phyloP scores from a whole-genome alignment of 2,113 vertebrate genomes.

The Mobula birostris region DNA sequence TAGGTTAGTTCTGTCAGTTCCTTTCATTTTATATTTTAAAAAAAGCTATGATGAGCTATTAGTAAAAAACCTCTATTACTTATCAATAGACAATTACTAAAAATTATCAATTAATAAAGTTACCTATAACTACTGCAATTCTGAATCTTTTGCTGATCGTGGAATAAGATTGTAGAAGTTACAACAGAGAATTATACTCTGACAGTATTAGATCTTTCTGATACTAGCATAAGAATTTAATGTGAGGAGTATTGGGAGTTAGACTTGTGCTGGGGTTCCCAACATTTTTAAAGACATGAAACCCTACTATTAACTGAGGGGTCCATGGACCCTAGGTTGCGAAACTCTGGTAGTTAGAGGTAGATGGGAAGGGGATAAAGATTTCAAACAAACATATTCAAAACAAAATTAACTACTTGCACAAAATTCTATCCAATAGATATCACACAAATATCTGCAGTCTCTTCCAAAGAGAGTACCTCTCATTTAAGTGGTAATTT shows the following conservation, averaged over 20 bases:
- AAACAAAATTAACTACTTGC: background rate
- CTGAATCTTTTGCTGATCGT: background rate
- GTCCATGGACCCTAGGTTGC: too few relatives aligned
- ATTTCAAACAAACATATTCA: background rate
- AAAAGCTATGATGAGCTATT: background rate
- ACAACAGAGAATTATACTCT: background rate
- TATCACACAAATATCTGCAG: background rate
- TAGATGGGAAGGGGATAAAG: background rate
- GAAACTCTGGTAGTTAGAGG: too few relatives aligned
- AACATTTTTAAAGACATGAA: too few relatives aligned
- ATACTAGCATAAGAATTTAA: background rate
- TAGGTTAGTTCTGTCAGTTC: background rate
- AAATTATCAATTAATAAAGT: too few relatives aligned
- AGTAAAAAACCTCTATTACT: background rate
- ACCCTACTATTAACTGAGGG: too few relatives aligned
- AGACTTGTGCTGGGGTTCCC: background rate
- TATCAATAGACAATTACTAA: too few relatives aligned
- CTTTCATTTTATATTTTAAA: background rate
- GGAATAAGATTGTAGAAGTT: background rate
- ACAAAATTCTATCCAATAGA: background rate
- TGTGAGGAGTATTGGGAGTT: background rate
- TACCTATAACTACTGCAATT: background rate
- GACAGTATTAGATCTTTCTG: background rate
- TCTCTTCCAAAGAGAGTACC: background rate
- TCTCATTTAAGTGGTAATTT: background rate